Evolutionary conservation across 1,140 invertebrate genomes (phyloP), one percentile per base, ranked within the genome.

Genomic region (Drosophila willistoni): DNA sequence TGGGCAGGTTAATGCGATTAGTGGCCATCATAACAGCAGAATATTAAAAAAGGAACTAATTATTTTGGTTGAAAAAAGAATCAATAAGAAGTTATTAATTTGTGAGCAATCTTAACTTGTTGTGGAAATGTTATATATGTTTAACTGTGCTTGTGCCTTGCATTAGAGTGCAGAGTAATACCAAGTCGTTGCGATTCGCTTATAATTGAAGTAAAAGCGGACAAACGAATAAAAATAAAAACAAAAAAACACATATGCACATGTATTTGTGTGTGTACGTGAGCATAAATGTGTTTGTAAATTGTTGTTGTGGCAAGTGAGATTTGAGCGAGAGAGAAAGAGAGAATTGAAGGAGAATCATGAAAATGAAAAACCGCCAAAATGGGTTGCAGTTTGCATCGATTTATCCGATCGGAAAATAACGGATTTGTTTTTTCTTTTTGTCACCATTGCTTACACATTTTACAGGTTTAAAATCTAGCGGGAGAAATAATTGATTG

Each of bases 181-280:
- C 29, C n/a, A 55, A 71, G 79, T 89, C 83, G 83, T 67, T 83
- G 63, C 65, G 57, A 77, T 34, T 65, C 83, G 9, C 7, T 36
- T 7, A 19, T 19, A 14, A 14, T 17, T 17, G 3, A 36, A 89
- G 87, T 87, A 77, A 87, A 82, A 78, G 80, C 84, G 84, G 80
- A 89, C 71, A 81, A 89, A 89, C 85, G 77, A 89, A 89, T 81
- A 89, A 89, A 89, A 89, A 89, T 84, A 89, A 89, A 89, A 89
- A 89, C 80, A 89, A 89, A 89, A 79, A 83, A 84, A 89, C 74
- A 86, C 74, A 80, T 80, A 59, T 25, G 13, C 14, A 14, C 7
- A 25, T 36, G 7, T 12, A 59, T n/a, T n/a, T 51, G 19, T 22
- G 14, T n/a, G 10, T 25, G 22, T 55, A 9, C 54, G 25, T 29